These are phyloP conservation scores for Drosophila koepferae DNA, from an alignment of 2,888 invertebrate species.

Conservation along the genomic window DNA sequence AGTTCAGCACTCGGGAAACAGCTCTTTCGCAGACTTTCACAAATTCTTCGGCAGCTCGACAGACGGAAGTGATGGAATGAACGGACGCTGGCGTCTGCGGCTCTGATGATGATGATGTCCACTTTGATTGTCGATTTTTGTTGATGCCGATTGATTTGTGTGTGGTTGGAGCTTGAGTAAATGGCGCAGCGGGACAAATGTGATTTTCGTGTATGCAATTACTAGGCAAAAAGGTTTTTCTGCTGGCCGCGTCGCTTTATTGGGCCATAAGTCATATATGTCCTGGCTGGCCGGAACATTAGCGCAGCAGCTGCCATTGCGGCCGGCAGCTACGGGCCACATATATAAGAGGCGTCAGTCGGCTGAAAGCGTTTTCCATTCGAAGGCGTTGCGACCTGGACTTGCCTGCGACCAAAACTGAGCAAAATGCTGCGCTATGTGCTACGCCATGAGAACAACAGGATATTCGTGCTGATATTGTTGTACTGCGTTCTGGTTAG, in stretches of 20 bases:
- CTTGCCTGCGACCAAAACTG: constrained; percentile 2
- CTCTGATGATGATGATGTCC: constrained; percentile 24
- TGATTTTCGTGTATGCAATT: constrained; percentile 73
- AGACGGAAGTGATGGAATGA: not conserved
- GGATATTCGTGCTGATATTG: constrained; percentile 62
- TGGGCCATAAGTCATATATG: constrained; percentile 68
- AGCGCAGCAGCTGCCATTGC: constrained; percentile 37
- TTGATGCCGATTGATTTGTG: constrained; percentile 39
- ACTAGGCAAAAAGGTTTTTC: constrained; percentile 71
- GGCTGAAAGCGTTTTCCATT: constrained; percentile 51
- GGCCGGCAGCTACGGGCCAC: constrained; percentile 13
- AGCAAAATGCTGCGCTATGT: constrained; percentile 64
- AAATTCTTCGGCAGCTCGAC: no score
- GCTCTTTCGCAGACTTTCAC: no score
- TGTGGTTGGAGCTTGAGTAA: constrained; percentile 30
- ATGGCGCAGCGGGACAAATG: constrained; percentile 71
- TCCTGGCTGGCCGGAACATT: constrained; percentile 43
- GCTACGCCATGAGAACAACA: constrained; percentile 57
- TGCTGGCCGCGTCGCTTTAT: constrained; percentile 55
- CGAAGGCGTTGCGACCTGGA: constrained; percentile 24
- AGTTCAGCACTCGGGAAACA: no score
- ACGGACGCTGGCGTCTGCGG: not conserved
- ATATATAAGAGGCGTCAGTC: constrained; percentile 56
- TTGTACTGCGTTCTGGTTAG: constrained; percentile 67
- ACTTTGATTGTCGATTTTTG: constrained; percentile 30